phyloP scores from a whole-genome alignment of 2,797 vertebrate genomes.

The Psittacula derbiana region DNA sequence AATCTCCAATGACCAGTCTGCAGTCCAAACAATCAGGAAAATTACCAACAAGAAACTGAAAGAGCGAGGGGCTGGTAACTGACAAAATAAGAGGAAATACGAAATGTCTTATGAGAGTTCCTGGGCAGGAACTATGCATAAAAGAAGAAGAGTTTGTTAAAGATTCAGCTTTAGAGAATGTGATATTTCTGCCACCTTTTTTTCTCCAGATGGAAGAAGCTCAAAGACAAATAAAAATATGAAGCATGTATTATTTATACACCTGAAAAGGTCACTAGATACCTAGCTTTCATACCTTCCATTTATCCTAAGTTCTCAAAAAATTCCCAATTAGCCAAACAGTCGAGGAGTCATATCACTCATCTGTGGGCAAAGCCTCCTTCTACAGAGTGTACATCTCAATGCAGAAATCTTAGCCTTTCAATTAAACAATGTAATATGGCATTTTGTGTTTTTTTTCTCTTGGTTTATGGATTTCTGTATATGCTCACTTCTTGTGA shows the following conservation, averaged over 20 bases:
- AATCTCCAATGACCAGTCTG: background rate
- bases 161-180: background rate
- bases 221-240: background rate
- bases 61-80: background rate
- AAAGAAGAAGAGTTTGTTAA: background rate
- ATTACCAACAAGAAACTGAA: background rate
- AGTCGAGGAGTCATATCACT: background rate
- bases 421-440: background rate
- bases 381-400: background rate
- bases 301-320: background rate
- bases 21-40: background rate
- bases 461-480: background rate
- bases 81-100: background rate
- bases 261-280: background rate
- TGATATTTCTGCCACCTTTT: background rate
- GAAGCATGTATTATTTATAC: background rate
- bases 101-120: background rate
- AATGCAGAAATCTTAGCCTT: background rate
- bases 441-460: fast-evolving
- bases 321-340: background rate
- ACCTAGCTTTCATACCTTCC: background rate
- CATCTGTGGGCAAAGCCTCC: background rate
- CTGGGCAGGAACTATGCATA: background rate
- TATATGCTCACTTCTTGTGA: fast-evolving
- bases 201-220: background rate